These are phyloP conservation scores for Rhincodon typus DNA, from an alignment of 2,797 vertebrate genomes.

Conservation along the genomic window DNA sequence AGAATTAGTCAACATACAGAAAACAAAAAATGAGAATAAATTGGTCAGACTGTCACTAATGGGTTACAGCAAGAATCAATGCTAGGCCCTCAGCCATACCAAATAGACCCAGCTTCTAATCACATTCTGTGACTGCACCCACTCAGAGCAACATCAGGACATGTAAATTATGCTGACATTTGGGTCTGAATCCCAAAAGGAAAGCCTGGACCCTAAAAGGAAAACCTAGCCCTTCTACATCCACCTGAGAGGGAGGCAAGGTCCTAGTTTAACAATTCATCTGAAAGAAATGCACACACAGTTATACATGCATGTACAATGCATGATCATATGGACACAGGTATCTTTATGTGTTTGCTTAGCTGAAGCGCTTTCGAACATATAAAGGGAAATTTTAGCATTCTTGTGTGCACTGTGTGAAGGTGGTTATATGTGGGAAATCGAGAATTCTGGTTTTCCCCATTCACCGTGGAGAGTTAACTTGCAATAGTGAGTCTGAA, in stretches of 20 bases:
- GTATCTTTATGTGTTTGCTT: background rate
- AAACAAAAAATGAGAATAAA: too few species aligned
- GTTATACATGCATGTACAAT: background rate
- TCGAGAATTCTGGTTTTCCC: too few species aligned
- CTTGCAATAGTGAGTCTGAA: background rate
- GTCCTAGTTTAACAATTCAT: background rate
- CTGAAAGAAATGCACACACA: background rate
- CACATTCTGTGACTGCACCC: background rate
- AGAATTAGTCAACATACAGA: too few species aligned
- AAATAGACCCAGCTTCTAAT: background rate
- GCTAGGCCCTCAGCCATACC: too few species aligned
- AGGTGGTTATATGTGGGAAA: background rate
- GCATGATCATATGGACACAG: background rate
- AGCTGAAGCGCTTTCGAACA: background rate
- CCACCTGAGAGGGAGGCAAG: background rate
- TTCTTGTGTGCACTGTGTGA: background rate
- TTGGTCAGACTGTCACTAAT: too few species aligned
- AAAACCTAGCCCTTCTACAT: background rate
- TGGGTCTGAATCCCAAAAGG: background rate
- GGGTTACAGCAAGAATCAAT: too few species aligned
- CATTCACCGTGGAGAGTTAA: too few species aligned
- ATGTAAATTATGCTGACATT: background rate
- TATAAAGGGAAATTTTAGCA: background rate
- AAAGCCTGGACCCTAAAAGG: too few species aligned
- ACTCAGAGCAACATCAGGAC: too few species aligned